These are phyloP conservation scores for Gymnopithys bicolor DNA, from an alignment of 2,797 vertebrate genomes.

Conservation along the genomic window DNA sequence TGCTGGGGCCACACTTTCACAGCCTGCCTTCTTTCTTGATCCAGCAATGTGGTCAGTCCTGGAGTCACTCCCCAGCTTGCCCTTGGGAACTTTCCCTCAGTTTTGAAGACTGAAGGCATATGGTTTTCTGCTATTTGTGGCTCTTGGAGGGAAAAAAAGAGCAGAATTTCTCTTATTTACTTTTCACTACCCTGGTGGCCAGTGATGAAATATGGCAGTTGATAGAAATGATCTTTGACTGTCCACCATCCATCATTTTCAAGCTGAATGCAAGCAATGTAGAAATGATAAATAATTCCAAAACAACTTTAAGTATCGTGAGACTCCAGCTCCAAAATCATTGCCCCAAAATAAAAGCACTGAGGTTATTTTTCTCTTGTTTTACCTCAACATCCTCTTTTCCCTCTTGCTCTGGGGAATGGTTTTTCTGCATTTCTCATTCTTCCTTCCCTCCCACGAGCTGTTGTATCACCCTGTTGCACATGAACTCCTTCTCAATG, in stretches of 20 bases:
- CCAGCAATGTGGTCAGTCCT: not conserved
- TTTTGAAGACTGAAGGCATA: not conserved
- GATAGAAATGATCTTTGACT: not conserved
- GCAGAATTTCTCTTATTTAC: not conserved
- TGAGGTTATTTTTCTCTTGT: not conserved
- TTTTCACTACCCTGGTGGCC: not conserved
- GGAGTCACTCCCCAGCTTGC: not conserved
- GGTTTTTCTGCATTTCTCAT: not conserved
- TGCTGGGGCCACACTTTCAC: fast-evolving
- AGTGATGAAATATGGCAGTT: not conserved
- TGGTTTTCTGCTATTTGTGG: not conserved
- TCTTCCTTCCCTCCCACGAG: not conserved
- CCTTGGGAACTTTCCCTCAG: not conserved
- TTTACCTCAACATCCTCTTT: not conserved
- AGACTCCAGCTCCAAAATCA: not conserved
- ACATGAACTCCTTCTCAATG: not conserved
- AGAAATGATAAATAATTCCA: not conserved
- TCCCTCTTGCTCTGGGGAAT: not conserved
- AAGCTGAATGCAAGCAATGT: not conserved
- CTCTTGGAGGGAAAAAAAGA: not conserved
- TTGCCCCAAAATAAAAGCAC: not conserved
- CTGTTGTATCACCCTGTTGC: not conserved
- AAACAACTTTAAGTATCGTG: not conserved
- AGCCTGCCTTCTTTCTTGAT: not conserved
- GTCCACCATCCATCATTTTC: not conserved